Evolutionary conservation across 2,797 vertebrate species (phyloP).

Genomic region (Chrysocyon brachyurus): DNA sequence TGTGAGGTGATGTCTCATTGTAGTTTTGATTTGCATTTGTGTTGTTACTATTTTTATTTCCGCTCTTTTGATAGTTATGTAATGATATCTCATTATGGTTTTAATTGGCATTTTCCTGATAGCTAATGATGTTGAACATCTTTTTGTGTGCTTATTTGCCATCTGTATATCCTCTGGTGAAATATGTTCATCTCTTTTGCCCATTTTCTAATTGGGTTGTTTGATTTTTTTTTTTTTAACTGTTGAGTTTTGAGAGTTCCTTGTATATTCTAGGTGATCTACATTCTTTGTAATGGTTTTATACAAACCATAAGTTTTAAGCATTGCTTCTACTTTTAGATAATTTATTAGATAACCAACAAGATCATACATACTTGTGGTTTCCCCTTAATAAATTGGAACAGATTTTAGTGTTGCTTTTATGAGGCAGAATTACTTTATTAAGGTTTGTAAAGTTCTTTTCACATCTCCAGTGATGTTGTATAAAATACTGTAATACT

Average conservation of each 20-base stretch:
- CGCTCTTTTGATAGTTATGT: neutral
- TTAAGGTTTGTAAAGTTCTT: slow-evolving; percentile 50
- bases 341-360: neutral
- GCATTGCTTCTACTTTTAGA: neutral
- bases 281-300: neutral
- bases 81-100: neutral
- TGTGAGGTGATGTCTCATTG: neutral
- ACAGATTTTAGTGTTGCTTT: slow-evolving; percentile 12
- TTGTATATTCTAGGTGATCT: neutral
- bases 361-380: neutral
- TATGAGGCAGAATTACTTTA: slow-evolving; percentile 57
- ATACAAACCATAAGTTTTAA: neutral
- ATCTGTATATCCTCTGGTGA: neutral
- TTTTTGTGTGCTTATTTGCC: neutral
- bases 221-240: neutral
- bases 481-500: slow-evolving; percentile 30
- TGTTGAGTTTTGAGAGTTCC: neutral
- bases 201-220: slow-evolving; percentile 34
- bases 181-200: slow-evolving; percentile 40
- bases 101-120: slow-evolving; percentile 40
- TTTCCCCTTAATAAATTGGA: slow-evolving; percentile 38
- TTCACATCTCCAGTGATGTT: slow-evolving; percentile 11
- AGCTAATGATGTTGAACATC: neutral
- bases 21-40: neutral
- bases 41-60: neutral